Evolutionary conservation across 2,797 vertebrate genomes (phyloP), one percentile per base, ranked within the genome.

Genomic region (Lagodon rhomboides): DNA sequence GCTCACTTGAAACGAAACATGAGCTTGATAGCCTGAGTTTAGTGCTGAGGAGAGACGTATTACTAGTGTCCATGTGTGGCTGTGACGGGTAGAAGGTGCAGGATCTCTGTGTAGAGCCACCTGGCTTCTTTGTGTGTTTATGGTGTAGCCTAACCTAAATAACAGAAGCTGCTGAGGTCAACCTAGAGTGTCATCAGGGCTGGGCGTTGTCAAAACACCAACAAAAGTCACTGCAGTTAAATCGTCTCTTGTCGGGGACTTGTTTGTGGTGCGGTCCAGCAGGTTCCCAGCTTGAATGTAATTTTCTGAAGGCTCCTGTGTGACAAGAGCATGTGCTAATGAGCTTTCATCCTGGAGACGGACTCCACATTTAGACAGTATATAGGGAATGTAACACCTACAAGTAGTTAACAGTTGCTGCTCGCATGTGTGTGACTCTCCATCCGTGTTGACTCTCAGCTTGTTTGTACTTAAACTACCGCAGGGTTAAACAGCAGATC

Each of bases 331-430:
- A 79, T 25, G 63, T 84, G 77, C 62, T 89, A 89, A 87, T 90
- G 66, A 89, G 71, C 43, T 54, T 82, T 72, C 15, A 64, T 51
- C 50, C 66, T 27, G 16, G 69, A 80, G 60, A n/a, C 72, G 50
- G 68, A 73, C n/a, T 77, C 63, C 53, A 83, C 73, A 81, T 91
- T 69, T 87, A 84, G 63, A 70, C 25, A 30, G 41, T 62, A 60
- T 58, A 70, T 69, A 58, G 12, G 81, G 85, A 92, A 90, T 86
- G 58, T 85, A 63, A 75, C 75, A 73, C 81, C 38, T 54, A 41
- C 23, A 60, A 51, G 46, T 18, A 22, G 49, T 44, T 66, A 56
- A 44, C 75, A 62, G 23, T 23, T 69, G 56, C 4, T 34, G 15
- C 53, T 79, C 22, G 63, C 46, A 47, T 67, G 43, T 63, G 49